phyloP scores from a whole-genome alignment of 2,113 vertebrate species.

The Abramis brama region DNA sequence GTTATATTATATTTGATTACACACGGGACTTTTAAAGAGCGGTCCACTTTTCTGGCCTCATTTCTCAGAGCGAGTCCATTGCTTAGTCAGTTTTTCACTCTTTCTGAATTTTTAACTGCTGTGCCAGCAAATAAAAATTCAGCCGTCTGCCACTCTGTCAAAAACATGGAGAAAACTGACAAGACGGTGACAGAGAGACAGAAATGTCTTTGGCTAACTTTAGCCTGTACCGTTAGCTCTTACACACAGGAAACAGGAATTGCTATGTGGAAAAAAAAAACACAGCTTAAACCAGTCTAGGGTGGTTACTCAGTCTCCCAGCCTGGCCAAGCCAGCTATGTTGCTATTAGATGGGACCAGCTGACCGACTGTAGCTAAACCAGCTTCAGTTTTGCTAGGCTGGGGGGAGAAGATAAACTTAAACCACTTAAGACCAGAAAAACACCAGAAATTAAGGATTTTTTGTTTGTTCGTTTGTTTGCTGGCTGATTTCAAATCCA shows the following conservation, averaged over 20 bases:
- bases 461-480: background rate
- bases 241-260: background rate
- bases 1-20: background rate
- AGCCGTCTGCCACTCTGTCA: background rate
- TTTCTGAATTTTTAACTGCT: slow-evolving; percentile 1
- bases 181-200: background rate
- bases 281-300: background rate
- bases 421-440: background rate
- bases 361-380: background rate
- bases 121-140: slow-evolving; percentile 1
- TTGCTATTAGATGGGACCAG: background rate
- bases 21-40: background rate
- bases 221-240: background rate
- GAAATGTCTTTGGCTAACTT: background rate
- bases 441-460: background rate
- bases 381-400: background rate
- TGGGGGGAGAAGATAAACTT: background rate
- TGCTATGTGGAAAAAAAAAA: background rate
- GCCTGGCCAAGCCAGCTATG: background rate
- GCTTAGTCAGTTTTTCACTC: background rate
- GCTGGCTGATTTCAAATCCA: too few relatives aligned
- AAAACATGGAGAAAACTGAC: background rate
- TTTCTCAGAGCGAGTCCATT: background rate
- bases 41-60: background rate
- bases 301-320: background rate